Evolutionary conservation across 2,797 vertebrate species (phyloP).

Genomic region (Microctenopoma stevenorrisi): DNA sequence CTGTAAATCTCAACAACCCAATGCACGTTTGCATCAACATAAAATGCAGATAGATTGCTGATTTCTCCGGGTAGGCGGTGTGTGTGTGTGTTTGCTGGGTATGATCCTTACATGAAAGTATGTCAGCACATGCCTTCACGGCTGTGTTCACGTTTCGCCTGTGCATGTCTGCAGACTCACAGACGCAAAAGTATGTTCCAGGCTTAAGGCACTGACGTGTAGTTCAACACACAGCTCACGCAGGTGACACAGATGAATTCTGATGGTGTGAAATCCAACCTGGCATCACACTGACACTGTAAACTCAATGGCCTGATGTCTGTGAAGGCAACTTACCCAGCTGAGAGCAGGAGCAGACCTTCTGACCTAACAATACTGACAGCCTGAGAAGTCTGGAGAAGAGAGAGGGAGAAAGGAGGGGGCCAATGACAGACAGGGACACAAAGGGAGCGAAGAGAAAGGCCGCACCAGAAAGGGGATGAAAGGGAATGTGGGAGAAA

Average conservation of each 20-base stretch:
- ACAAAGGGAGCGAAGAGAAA: slow-evolving; percentile 73
- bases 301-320: not conserved
- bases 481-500: slow-evolving; percentile 74
- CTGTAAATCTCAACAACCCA: not conserved
- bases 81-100: slow-evolving; percentile 18
- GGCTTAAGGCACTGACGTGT: slow-evolving; percentile 23
- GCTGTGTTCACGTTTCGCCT: slow-evolving; percentile 25
- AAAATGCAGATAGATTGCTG: not conserved
- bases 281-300: not conserved
- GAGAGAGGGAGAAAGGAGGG: slow-evolving; percentile 40
- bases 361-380: slow-evolving; percentile 28
- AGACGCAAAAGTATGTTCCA: slow-evolving; percentile 16
- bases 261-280: slow-evolving; percentile 17
- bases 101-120: slow-evolving; percentile 37
- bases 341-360: slow-evolving; percentile 21
- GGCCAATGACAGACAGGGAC: slow-evolving; percentile 60
- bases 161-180: slow-evolving; percentile 32
- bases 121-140: slow-evolving; percentile 26
- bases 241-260: slow-evolving; percentile 18
- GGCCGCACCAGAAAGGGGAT: slow-evolving; percentile 63
- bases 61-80: not conserved
- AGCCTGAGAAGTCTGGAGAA: slow-evolving; percentile 52
- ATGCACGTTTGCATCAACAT: not conserved
- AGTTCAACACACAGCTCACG: slow-evolving; percentile 14
- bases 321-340: slow-evolving; percentile 22